Evolutionary conservation across 2,797 vertebrate species (phyloP), one percentile per base, ranked within the genome.

Genomic region (Aotus griseimembra): DNA sequence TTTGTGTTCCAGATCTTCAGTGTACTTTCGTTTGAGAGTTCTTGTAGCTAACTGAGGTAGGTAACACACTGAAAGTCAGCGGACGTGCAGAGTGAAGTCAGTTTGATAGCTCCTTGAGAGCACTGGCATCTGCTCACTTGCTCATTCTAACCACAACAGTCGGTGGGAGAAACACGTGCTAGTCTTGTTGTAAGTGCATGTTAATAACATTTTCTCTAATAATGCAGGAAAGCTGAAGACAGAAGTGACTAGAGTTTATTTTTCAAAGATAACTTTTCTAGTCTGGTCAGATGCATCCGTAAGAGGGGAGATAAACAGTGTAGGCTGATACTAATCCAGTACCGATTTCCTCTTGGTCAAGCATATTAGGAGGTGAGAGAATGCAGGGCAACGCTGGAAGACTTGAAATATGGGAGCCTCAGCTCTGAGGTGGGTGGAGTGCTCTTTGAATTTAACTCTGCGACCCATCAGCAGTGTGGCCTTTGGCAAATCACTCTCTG

Each of bases 201-300:
- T 94, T 98, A 97, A 97, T 96, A 79, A 64, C 61, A 90, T 88
- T n/a, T 97, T 72, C 88, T 97, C 93, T 82, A 88, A 90, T 97
- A 95, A 95, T 81, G 87, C 36, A 82, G 96, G 89, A 58, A 24
- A 84, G 75, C 92, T 95, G 87, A 97, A 90, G 87, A 98, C 83
- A 96, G 92, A 94, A 87, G 88, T 88, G 94, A 61, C 89, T 97
- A 70, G 70, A 89, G 94, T 97, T 97, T 97, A 28, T 73, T 86
- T 97, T 98, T 98, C 96, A 90, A 61, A 94, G 44, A 72, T 82
- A n/a, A 17, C 72, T 95, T 87, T 97, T 48, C 52, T 80, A 93
- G 89, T 72, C 90, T 93, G 82, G 44, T 80, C 73, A 97, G 94
- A 76, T 90, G 76, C 90, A 82, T 94, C 92, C 96, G 28, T 79